Conservation (phyloP, 2,797 vertebrate species). For the Crocodylus rhombifer region DNA sequence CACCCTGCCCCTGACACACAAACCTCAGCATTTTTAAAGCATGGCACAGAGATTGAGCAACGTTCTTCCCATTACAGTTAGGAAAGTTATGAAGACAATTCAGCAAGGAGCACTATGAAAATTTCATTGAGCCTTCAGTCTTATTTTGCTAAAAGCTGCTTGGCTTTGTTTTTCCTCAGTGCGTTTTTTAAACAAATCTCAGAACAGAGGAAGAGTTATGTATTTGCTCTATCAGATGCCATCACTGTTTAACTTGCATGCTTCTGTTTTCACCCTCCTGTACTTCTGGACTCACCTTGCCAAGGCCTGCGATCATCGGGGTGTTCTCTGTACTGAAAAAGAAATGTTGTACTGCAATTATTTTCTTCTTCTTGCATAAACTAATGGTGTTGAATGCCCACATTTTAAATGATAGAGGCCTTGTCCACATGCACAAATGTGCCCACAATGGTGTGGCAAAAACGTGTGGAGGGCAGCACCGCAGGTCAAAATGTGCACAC, state of each 20-base stretch:
- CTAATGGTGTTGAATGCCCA: not conserved
- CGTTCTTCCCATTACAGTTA: not conserved
- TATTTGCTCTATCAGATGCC: not conserved
- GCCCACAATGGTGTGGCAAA: not conserved
- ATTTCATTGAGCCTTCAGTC: not conserved
- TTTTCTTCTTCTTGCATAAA: not conserved
- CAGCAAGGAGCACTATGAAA: fast-evolving
- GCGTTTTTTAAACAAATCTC: not conserved
- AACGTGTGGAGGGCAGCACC: not conserved
- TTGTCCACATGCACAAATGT: not conserved
- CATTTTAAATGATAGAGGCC: not conserved
- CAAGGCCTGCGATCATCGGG: constrained; percentile 95
- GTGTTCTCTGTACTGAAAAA: constrained; percentile 95
- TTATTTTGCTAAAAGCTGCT: not conserved
- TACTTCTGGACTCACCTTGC: constrained; percentile 86
- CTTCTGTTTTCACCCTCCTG: not conserved
- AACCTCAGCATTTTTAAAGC: not conserved
- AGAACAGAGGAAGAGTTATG: not conserved
- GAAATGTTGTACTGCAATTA: not conserved
- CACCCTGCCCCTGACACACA: not conserved
- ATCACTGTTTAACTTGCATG: not conserved
- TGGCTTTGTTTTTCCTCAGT: fast-evolving
- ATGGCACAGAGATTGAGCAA: fast-evolving
- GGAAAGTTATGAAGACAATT: not conserved
- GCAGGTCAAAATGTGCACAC: not conserved